Evolutionary conservation across 2,113 vertebrate genomes (phyloP).

Genomic region (Turnix velox): DNA sequence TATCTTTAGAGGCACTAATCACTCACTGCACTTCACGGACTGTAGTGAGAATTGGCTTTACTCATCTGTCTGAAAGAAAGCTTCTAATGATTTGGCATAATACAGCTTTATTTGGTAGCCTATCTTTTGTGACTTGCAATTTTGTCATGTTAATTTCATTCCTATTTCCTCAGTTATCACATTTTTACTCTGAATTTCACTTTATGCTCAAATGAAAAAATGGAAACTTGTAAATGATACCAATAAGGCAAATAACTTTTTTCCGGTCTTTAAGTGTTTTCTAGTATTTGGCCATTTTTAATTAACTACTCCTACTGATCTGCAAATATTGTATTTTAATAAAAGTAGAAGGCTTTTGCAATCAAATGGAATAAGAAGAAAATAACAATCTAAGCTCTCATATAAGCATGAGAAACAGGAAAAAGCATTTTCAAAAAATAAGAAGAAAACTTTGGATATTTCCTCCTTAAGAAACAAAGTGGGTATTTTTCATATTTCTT

Average conservation of each 20-base stretch:
- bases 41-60: background rate
- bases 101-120: background rate
- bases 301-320: constrained; percentile 38
- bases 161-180: background rate
- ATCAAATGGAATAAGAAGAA: constrained; percentile 24
- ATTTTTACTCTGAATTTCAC: background rate
- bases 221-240: background rate
- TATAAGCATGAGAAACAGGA: background rate
- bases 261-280: constrained; percentile 26
- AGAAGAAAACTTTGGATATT: background rate
- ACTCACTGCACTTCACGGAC: background rate
- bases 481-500: background rate
- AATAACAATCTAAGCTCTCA: constrained; percentile 10
- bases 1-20: constrained; percentile 9
- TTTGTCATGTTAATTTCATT: background rate
- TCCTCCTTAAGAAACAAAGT: background rate
- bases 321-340: constrained; percentile 42
- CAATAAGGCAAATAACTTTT: constrained; percentile 13
- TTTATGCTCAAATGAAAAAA: background rate
- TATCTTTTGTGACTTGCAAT: background rate
- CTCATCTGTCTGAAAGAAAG: background rate
- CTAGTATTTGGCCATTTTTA: constrained; percentile 31
- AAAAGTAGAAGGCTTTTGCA: background rate
- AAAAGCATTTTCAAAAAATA: background rate
- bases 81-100: background rate